Conservation (phyloP, 2,113 vertebrate species). For the Nothobranchius kuhntae region DNA sequence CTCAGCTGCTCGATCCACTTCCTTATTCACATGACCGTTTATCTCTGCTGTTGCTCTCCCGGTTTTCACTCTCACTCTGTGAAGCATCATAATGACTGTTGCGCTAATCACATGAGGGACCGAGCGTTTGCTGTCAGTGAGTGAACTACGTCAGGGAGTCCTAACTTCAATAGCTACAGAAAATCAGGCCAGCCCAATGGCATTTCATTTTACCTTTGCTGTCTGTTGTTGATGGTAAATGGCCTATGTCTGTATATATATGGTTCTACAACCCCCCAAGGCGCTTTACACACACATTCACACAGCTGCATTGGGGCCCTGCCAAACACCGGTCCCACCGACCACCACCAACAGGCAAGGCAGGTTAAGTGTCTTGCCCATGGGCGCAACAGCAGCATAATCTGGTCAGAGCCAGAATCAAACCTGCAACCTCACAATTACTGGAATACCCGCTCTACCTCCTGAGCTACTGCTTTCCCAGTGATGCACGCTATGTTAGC, state of each 20-base stretch:
- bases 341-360: too few relatives aligned
- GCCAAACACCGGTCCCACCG: too few relatives aligned
- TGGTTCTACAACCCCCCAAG: too few relatives aligned
- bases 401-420: too few relatives aligned
- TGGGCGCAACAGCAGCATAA: too few relatives aligned
- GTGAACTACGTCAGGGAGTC: slow-evolving; percentile 17
- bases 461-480: too few relatives aligned
- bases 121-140: slow-evolving; percentile 7
- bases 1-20: slow-evolving; percentile 57
- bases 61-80: slow-evolving; percentile 55
- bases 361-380: too few relatives aligned
- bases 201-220: slow-evolving; percentile 14
- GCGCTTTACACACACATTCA: too few relatives aligned
- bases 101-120: slow-evolving; percentile 56
- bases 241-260: too few relatives aligned
- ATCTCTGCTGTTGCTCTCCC: slow-evolving; percentile 54
- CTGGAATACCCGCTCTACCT: too few relatives aligned
- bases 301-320: too few relatives aligned
- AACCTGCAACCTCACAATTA: too few relatives aligned
- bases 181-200: slow-evolving; percentile 45
- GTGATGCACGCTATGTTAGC: slow-evolving; percentile 23
- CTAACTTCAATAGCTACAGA: slow-evolving; percentile 18
- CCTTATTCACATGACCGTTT: slow-evolving; percentile 60
- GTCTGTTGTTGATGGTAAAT: slow-evolving; percentile 1
- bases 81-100: slow-evolving; percentile 54